Evolutionary conservation across 1,140 invertebrate genomes (phyloP).

Genomic region (Apis florea): DNA sequence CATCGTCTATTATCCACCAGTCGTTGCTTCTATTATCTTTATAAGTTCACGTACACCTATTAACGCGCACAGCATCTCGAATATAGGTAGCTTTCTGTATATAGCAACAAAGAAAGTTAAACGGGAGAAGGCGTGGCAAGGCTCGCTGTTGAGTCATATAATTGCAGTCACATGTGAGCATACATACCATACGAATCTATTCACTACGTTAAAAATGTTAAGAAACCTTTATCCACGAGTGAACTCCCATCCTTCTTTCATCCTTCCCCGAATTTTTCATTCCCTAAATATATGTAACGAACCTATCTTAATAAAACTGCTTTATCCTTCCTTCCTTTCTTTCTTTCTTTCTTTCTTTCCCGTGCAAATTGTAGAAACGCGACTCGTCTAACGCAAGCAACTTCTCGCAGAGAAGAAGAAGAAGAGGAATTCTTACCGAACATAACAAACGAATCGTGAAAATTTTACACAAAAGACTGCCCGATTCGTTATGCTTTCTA

Average conservation of each 20-base stretch:
- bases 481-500: slow-evolving; percentile 56
- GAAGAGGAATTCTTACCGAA: background rate
- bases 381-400: background rate
- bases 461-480: slow-evolving; percentile 11
- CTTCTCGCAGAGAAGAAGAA: background rate
- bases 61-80: slow-evolving; percentile 4
- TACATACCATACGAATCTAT: slow-evolving; percentile 15
- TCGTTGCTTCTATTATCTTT: background rate
- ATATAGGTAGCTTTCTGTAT: slow-evolving; percentile 9
- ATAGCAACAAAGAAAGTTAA: slow-evolving; percentile 42
- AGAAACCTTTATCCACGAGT: slow-evolving; percentile 16
- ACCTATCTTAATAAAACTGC: no score
- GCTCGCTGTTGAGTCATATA: slow-evolving; percentile 40
- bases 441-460: slow-evolving; percentile 35
- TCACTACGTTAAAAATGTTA: slow-evolving; percentile 19
- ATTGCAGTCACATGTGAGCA: slow-evolving; percentile 38
- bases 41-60: background rate
- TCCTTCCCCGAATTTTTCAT: background rate
- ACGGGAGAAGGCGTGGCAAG: slow-evolving; percentile 34
- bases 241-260: background rate
- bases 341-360: no score
- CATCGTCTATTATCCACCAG: no score
- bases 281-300: no score
- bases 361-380: background rate
- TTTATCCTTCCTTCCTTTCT: no score